Percentiles rank a stretch among this genome's conserved stretches.
phyloP scores from a whole-genome alignment of 2,888 invertebrate genomes.

The Drosophila quinaria region DNA sequence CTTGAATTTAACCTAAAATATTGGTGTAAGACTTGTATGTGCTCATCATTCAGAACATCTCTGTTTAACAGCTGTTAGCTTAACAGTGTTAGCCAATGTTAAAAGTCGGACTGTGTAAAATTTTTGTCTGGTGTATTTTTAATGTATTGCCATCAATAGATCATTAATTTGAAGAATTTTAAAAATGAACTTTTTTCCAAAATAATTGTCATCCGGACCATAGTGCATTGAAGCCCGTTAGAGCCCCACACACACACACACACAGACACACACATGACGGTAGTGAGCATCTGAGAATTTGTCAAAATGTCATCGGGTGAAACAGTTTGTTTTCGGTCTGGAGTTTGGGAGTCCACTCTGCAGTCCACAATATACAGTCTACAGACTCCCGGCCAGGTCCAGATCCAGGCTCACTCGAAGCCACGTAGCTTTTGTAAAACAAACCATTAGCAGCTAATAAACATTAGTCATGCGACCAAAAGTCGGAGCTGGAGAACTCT shows the following conservation, averaged over 20 bases:
- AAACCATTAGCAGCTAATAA: conserved; percentile 86
- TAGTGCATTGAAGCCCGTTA: too few relatives aligned
- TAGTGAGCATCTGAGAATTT: conserved; percentile 81
- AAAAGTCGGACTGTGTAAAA: too few relatives aligned
- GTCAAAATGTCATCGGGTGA: conserved; percentile 84
- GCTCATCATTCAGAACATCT: too few relatives aligned
- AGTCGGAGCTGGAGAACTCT: conserved; percentile 42
- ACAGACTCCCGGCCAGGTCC: background rate
- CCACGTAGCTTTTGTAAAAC: conserved; percentile 85
- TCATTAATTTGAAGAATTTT: too few relatives aligned
- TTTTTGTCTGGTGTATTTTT: too few relatives aligned
- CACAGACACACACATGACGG: conserved; percentile 47
- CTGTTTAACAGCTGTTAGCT: too few relatives aligned
- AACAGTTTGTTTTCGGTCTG: conserved; percentile 63
- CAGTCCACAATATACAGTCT: background rate
- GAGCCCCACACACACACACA: conserved; percentile 9
- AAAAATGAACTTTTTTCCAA: too few relatives aligned
- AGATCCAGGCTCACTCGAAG: conserved; percentile 19
- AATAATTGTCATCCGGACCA: too few relatives aligned
- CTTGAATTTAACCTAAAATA: too few relatives aligned
- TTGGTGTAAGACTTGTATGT: too few relatives aligned
- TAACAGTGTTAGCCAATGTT: too few relatives aligned
- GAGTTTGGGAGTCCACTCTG: conserved; percentile 30
- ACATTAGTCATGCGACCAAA: conserved; percentile 84
- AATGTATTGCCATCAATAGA: too few relatives aligned